A percentile compares a stretch with the other conserved stretches of the same genome.
Evolutionary conservation across 2,888 invertebrate genomes (phyloP).

Genomic region (Andrena flavipes): DNA sequence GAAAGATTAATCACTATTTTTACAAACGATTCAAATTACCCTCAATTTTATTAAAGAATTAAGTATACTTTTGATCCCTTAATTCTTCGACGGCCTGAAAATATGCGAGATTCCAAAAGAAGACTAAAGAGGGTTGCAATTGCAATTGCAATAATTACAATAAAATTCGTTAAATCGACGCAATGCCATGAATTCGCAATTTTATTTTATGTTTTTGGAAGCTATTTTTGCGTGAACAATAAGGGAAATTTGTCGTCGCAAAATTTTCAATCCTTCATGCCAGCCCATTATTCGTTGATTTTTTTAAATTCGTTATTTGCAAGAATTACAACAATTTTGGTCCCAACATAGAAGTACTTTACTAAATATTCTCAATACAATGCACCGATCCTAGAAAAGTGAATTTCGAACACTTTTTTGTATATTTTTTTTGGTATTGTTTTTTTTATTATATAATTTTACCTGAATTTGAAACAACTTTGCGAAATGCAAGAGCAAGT

Average conservation of each 20-base stretch:
- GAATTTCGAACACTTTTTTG: neutral
- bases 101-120: conserved; percentile 47
- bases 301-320: neutral
- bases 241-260: conserved; percentile 22
- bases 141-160: conserved; percentile 42
- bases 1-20: neutral
- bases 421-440: neutral
- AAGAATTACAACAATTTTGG: conserved; percentile 32
- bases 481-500: neutral
- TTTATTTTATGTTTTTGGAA: conserved; percentile 33
- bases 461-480: neutral
- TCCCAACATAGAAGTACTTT: conserved; percentile 31
- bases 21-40: neutral
- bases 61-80: neutral
- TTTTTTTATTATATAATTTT: neutral
- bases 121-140: conserved; percentile 15
- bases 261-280: conserved; percentile 24
- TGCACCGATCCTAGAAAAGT: neutral
- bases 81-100: neutral
- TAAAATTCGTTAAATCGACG: conserved; percentile 54
- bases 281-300: conserved; percentile 3
- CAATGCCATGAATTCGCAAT: conserved; percentile 44
- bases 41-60: neutral
- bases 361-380: conserved; percentile 4
- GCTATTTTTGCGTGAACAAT: conserved; percentile 21